Evolutionary conservation across 2,888 invertebrate genomes (phyloP).

Genomic region (Polymixis flavicincta): DNA sequence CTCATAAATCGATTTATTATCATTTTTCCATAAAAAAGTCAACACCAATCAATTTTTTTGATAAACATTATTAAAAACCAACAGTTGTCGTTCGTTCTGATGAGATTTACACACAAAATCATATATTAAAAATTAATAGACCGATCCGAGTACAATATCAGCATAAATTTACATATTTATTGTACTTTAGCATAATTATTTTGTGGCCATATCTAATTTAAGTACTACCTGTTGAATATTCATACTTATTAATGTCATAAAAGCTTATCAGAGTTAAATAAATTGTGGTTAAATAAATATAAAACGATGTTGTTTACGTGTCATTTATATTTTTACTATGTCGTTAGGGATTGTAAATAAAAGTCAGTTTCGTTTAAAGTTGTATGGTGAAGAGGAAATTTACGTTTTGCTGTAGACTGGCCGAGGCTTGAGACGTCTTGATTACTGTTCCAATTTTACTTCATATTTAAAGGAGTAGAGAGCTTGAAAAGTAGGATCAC

Average conservation of each 20-base stretch:
- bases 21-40: slow-evolving; percentile 56
- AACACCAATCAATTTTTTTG: slow-evolving; percentile 50
- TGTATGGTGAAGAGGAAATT: not conserved
- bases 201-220: slow-evolving; percentile 67
- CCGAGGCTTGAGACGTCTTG: no score
- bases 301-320: slow-evolving; percentile 47
- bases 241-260: slow-evolving; percentile 57
- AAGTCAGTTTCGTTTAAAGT: slow-evolving; percentile 21
- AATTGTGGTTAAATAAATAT: slow-evolving; percentile 55
- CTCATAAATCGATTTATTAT: slow-evolving; percentile 52
- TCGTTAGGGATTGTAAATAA: slow-evolving; percentile 30
- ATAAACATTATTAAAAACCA: slow-evolving; percentile 52
- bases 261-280: slow-evolving; percentile 55
- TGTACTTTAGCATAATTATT: slow-evolving; percentile 74
- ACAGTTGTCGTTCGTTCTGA: slow-evolving; percentile 53
- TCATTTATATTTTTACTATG: slow-evolving; percentile 32
- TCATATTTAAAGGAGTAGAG: not conserved
- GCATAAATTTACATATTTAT: slow-evolving; percentile 82
- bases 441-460: no score
- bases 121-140: slow-evolving; percentile 69
- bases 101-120: slow-evolving; percentile 60
- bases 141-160: slow-evolving; percentile 72
- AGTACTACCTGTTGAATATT: slow-evolving; percentile 69
- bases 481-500: not conserved
- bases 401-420: not conserved